These are phyloP conservation scores for Sepioteuthis lessoniana DNA, from an alignment of 2,888 invertebrate species.

Conservation along the genomic window DNA sequence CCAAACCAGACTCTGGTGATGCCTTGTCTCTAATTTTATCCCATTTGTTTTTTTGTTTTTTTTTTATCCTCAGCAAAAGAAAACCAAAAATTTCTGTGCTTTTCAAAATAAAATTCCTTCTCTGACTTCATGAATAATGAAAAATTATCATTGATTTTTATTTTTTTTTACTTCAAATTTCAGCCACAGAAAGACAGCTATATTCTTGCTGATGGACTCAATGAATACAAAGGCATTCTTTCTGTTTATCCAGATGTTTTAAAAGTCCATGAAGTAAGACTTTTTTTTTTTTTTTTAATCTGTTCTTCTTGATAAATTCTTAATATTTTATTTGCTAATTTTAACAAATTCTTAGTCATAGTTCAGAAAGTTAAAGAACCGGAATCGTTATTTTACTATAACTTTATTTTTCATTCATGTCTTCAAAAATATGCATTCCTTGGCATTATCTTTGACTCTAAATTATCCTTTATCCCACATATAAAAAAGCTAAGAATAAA, in stretches of 20 bases:
- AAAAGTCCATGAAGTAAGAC: constrained; percentile 84
- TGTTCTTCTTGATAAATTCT: too few relatives aligned
- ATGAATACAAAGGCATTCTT: constrained; percentile 94
- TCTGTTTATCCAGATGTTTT: constrained; percentile 92
- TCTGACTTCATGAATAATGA: neutral
- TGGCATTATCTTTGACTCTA: too few relatives aligned
- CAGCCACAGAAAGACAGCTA: constrained; percentile 79
- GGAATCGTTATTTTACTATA: neutral
- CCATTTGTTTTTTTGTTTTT: too few relatives aligned
- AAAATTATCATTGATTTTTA: neutral
- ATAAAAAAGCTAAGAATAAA: too few relatives aligned
- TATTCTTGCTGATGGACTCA: constrained; percentile 90
- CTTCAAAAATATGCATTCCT: too few relatives aligned
- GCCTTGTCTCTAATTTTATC: too few relatives aligned
- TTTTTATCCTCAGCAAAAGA: too few relatives aligned
- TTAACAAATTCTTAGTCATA: neutral
- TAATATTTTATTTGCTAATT: too few relatives aligned
- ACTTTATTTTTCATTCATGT: too few relatives aligned
- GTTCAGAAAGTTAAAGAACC: neutral
- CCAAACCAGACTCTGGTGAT: too few relatives aligned
- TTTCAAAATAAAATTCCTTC: neutral
- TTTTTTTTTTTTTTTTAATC: neutral
- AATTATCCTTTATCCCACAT: too few relatives aligned
- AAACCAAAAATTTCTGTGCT: neutral
- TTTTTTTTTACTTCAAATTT: neutral